Base-by-base conservation (phyloP, 2,113 vertebrate genomes). In the Oenanthe melanoleuca region DNA sequence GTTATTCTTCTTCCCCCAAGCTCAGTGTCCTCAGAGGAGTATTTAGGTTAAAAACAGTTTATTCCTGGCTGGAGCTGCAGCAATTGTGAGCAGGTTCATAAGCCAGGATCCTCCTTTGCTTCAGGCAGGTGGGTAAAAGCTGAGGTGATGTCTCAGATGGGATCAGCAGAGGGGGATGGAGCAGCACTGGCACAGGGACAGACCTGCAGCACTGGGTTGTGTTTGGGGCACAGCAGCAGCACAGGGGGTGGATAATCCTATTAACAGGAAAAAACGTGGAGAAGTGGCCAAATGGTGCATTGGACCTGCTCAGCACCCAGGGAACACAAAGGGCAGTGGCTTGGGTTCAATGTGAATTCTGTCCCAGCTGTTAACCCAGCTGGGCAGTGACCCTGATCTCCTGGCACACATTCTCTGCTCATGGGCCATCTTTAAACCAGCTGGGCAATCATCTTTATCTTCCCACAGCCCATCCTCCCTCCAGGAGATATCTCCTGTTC, bases 11-110 rank as follows among this genome's bases (percentile, higher is more conserved):
- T 93, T 92, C 92, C 95, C 94, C 69, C 65, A 34, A 95, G 96
- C 95, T 92, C 86, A 63, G 75, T 22, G 65, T 91, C 86, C 94
- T 93, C 92, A 81, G 77, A 97, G 92, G 94, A 95, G 83, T 93
- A 92, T 95, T 97, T 95, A 92, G 86, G 80, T 91, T 94, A 92
- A 96, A 53, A 92, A 29, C 80, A 93, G 88, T 95, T 97, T 91
- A 93, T 96, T 94, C 83, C 80, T 79, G 73, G 19, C 86, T 92
- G 83, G 77, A 92, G 61, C 33, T 87, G 91, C 83, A 93, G 91
- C 88, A 92, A 18, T 42, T 92, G 88, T 63, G 44, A 5, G 3
- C 4, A 5, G 72, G 64, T 81, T 91, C 80, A 64, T 74, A 83
- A 92, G 67, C 26, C 38, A 47, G 56, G 83, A 64, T 79, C 93